A percentile compares a stretch with the other conserved stretches of the same genome.
Conservation (phyloP, 2,888 invertebrate genomes). For the Thyatira batis region DNA sequence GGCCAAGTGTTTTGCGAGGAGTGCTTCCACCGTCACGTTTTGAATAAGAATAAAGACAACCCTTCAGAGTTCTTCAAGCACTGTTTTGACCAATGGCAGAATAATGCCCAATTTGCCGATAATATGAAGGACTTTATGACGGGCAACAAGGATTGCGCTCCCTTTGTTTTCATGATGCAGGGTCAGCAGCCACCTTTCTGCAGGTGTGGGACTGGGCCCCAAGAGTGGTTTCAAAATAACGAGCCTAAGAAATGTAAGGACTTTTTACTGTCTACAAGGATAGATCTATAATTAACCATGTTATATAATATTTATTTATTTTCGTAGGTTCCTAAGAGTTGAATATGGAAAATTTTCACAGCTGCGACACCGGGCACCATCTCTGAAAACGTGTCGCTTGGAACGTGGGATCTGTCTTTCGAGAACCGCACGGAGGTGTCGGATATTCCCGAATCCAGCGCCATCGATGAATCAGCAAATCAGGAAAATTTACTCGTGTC, state of each 20-base stretch:
- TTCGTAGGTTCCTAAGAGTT: slow-evolving; percentile 73
- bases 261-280: slow-evolving; percentile 6
- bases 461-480: slow-evolving; percentile 48
- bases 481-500: slow-evolving; percentile 36
- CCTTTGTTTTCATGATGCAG: slow-evolving; percentile 67
- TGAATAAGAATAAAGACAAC: slow-evolving; percentile 59
- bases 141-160: slow-evolving; percentile 47
- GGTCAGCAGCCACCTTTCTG: slow-evolving; percentile 58
- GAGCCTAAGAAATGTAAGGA: slow-evolving; percentile 68
- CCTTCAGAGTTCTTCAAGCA: slow-evolving; percentile 68
- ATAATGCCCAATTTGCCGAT: slow-evolving; percentile 57
- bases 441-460: slow-evolving; percentile 40
- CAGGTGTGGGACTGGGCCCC: slow-evolving; percentile 52
- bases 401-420: slow-evolving; percentile 54
- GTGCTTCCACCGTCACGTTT: slow-evolving; percentile 64
- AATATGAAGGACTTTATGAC: slow-evolving; percentile 65
- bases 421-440: slow-evolving; percentile 57
- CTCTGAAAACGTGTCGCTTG: slow-evolving; percentile 45
- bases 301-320: slow-evolving; percentile 12
- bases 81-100: slow-evolving; percentile 74
- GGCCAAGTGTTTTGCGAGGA: slow-evolving; percentile 75
- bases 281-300: background rate
- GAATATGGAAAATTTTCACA: slow-evolving; percentile 66
- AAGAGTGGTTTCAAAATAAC: slow-evolving; percentile 53
- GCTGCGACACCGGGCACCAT: slow-evolving; percentile 56